Conservation (phyloP, 2,113 vertebrate genomes). For the Eclectus roratus region DNA sequence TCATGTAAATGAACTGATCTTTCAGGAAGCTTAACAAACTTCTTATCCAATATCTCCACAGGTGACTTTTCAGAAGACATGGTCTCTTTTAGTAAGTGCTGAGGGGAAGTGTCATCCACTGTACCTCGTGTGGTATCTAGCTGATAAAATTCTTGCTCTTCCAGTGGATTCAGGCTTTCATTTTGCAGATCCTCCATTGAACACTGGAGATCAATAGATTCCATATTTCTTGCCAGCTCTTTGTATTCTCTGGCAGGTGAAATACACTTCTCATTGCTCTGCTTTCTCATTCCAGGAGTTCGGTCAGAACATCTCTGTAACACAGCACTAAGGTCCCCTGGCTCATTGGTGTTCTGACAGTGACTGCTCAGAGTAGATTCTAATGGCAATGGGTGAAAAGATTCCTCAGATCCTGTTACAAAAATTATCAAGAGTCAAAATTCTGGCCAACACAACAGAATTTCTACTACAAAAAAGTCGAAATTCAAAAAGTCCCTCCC, state of each 20-base stretch:
- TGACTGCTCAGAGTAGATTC: conserved; percentile 72
- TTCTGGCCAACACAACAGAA: background rate
- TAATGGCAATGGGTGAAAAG: conserved; percentile 73
- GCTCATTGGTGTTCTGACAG: conserved; percentile 40
- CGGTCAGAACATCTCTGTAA: conserved; percentile 18
- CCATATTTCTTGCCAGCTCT: conserved; percentile 5
- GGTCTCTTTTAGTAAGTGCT: background rate
- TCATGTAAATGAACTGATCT: background rate
- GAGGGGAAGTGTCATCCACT: conserved; percentile 2
- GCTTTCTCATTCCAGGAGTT: background rate
- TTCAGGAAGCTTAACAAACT: background rate
- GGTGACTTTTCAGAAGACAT: background rate
- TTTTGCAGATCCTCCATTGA: conserved; percentile 41
- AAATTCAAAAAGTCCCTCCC: background rate
- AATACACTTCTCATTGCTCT: background rate
- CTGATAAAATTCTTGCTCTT: conserved; percentile 45
- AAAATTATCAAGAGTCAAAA: background rate
- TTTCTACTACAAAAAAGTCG: background rate
- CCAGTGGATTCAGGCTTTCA: background rate
- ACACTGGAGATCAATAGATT: background rate
- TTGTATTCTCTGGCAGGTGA: background rate
- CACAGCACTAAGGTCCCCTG: background rate
- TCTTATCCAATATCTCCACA: background rate
- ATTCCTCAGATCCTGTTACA: conserved; percentile 67
- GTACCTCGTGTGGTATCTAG: conserved; percentile 40